Evolutionary conservation across 2,888 invertebrate species (phyloP).

Genomic region (Papilio demoleus): DNA sequence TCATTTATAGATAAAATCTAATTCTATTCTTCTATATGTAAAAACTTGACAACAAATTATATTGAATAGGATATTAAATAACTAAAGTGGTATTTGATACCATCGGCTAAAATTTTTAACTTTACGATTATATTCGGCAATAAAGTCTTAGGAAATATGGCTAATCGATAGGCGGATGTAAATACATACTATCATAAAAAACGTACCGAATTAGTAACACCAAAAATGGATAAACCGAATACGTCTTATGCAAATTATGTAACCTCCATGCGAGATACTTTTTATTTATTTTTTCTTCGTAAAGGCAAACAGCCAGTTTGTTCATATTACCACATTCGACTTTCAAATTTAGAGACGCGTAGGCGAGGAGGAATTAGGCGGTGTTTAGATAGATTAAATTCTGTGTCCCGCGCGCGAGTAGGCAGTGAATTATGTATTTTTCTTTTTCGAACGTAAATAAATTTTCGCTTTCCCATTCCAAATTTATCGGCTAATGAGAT

Average conservation of each 20-base stretch:
- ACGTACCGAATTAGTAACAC: slow-evolving; percentile 67
- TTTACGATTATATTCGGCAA: slow-evolving; percentile 66
- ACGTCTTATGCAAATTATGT: slow-evolving; percentile 73
- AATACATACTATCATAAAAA: slow-evolving; percentile 70
- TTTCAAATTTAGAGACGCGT: slow-evolving; percentile 72
- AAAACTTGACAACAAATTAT: neutral
- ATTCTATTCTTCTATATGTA: neutral
- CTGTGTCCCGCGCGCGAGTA: slow-evolving; percentile 66
- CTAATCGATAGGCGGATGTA: slow-evolving; percentile 57
- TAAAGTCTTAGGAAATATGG: slow-evolving; percentile 71
- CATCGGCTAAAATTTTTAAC: slow-evolving; percentile 58
- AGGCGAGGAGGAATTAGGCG: slow-evolving; percentile 71
- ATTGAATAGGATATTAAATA: slow-evolving; percentile 3
- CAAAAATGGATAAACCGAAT: slow-evolving; percentile 69
- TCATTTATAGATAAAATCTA: neutral
- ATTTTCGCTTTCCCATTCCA: slow-evolving; percentile 64
- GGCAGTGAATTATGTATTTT: slow-evolving; percentile 75
- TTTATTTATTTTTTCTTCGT: slow-evolving; percentile 38
- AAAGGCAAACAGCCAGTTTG: slow-evolving; percentile 55
- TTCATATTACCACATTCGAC: slow-evolving; percentile 66
- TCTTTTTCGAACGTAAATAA: slow-evolving; percentile 55
- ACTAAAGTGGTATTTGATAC: slow-evolving; percentile 61
- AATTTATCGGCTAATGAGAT: slow-evolving; percentile 71
- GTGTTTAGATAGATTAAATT: slow-evolving; percentile 75
- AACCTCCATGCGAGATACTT: slow-evolving; percentile 55